Conservation (phyloP, 1,140 invertebrate species). For the Colletes gigas region DNA sequence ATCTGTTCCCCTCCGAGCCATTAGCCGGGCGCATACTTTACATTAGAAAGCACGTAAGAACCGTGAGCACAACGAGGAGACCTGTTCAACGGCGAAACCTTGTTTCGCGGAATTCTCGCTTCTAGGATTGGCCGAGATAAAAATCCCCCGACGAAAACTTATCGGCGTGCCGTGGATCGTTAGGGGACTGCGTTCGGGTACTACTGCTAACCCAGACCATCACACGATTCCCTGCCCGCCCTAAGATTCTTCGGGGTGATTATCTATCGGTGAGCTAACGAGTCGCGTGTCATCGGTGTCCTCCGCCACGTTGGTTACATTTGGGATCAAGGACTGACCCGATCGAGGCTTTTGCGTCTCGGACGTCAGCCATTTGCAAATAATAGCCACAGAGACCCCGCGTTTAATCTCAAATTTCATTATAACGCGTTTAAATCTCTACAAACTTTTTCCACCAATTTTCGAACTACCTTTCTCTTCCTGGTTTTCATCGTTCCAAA, state of each 20-base stretch:
- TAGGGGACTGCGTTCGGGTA: constrained; percentile 26
- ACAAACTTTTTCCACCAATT: too few species aligned
- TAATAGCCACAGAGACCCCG: background rate
- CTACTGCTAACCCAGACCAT: background rate
- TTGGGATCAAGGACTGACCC: background rate
- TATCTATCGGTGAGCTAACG: background rate
- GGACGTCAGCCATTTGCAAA: background rate
- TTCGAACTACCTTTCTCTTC: too few species aligned
- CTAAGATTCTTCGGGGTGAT: background rate
- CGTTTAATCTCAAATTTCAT: too few species aligned
- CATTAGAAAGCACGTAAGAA: constrained; percentile 64
- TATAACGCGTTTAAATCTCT: too few species aligned
- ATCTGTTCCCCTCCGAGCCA: constrained; percentile 64
- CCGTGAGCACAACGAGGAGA: constrained; percentile 52
- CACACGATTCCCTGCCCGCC: constrained; percentile 19
- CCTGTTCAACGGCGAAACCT: constrained; percentile 58
- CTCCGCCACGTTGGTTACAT: background rate
- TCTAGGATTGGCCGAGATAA: background rate
- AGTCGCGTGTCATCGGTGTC: background rate
- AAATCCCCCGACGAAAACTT: constrained; percentile 38
- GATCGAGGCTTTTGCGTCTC: background rate
- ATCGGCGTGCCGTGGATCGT: constrained; percentile 46
- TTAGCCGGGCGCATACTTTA: constrained; percentile 67
- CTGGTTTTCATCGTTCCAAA: too few species aligned
- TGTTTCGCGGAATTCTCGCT: constrained; percentile 53